Percentiles rank a stretch among this genome's conserved stretches.
Conservation (phyloP, 2,113 vertebrate genomes). For the Sapayoa aenigma region DNA sequence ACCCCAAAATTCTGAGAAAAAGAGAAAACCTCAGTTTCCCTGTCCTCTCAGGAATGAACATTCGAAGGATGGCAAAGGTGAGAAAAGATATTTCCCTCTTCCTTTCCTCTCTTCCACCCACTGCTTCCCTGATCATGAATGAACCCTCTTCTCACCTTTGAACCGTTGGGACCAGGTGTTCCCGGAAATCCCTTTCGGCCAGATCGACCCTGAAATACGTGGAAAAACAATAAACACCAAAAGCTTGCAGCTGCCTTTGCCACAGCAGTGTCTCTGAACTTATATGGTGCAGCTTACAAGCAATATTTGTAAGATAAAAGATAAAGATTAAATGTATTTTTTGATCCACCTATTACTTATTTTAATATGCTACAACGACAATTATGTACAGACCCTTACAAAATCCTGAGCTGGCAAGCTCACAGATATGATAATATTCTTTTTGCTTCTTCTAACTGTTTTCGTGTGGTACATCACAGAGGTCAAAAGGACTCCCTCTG, state of each 20-base stretch:
- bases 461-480: neutral
- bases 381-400: neutral
- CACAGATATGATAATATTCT: neutral
- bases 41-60: neutral
- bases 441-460: neutral
- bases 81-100: neutral
- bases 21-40: neutral
- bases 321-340: neutral
- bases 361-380: neutral
- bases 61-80: neutral
- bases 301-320: neutral
- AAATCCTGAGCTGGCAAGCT: neutral
- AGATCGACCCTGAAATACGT: constrained; percentile 83
- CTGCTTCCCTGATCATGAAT: neutral
- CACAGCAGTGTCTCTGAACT: neutral
- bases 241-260: neutral
- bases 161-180: constrained; percentile 82
- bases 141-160: constrained; percentile 79
- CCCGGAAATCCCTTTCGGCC: constrained; percentile 91
- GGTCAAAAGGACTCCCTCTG: neutral
- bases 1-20: neutral
- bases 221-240: neutral
- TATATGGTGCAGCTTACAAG: neutral
- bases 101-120: neutral
- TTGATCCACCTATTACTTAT: neutral